phyloP scores from a whole-genome alignment of 2,113 vertebrate species.

The Sylvilagus bachmani region DNA sequence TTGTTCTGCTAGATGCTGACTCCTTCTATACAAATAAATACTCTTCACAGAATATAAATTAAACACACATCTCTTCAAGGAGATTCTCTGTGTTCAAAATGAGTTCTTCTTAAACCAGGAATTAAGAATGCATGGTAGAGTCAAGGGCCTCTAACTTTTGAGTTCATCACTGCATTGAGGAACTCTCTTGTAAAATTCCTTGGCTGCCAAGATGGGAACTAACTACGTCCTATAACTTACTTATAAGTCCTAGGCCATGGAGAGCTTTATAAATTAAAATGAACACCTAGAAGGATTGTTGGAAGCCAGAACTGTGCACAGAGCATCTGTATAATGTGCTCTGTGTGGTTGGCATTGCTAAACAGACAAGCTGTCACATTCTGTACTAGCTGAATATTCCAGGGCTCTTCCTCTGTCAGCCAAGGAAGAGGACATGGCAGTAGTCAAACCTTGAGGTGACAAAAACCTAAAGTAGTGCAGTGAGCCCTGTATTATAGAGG shows the following conservation, averaged over 20 bases:
- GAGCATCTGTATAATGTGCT: conserved; percentile 66
- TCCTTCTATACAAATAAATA: neutral
- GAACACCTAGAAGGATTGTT: conserved; percentile 66
- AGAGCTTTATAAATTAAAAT: conserved; percentile 73
- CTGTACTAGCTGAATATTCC: conserved; percentile 72
- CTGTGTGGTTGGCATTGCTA: conserved; percentile 75
- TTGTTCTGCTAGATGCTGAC: neutral
- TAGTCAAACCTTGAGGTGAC: conserved; percentile 72
- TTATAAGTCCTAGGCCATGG: conserved; percentile 40
- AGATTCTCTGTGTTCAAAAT: conserved; percentile 19
- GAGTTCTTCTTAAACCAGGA: conserved; percentile 21
- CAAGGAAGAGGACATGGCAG: conserved; percentile 74
- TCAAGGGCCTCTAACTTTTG: conserved; percentile 7
- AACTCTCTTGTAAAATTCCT: conserved; percentile 33
- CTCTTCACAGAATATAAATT: neutral
- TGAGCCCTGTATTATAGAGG: conserved; percentile 55
- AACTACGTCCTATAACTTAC: conserved; percentile 18
- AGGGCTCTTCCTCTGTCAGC: conserved; percentile 77
- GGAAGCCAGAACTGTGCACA: conserved; percentile 57
- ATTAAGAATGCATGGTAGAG: conserved; percentile 47
- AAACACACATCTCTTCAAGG: conserved; percentile 25
- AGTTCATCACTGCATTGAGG: neutral
- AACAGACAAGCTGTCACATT: conserved; percentile 82
- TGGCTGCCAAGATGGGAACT: conserved; percentile 47
- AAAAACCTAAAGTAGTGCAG: conserved; percentile 60